Base-by-base conservation (phyloP, 2,797 vertebrate genomes). In the Scarus forsteni region DNA sequence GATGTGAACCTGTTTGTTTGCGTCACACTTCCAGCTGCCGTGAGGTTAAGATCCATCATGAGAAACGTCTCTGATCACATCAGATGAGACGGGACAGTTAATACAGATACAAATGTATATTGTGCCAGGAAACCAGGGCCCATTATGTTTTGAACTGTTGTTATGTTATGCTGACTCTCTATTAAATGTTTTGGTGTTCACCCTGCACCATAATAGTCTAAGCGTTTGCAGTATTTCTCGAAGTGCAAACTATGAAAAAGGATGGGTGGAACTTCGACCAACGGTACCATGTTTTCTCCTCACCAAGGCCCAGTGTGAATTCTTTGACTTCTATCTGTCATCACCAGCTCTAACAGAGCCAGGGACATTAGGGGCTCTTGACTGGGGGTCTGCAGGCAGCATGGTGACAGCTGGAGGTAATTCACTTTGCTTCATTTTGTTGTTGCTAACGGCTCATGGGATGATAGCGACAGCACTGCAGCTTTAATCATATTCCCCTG, bases 351-450 rank as follows among this genome's bases (percentile, higher is more conserved):
- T 75, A 53, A 78, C 81, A 66, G 62, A 53, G 61, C 73, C 73
- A 57, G 57, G 74, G 75, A 83, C 86, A 73, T 79, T 77, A 48
- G 64, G 15, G 81, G 63, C 70, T 82, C 86, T 86, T 74, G 84
- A 77, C 87, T 81, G 60, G 6, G 56, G 84, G 75, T 79, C 88
- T 87, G 71, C 77, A 40, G 91, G 91, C 89, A 75, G 75, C 75
- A 66, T 18, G 38, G 79, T 82, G 86, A 91, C 90, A 91, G 89
- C 85, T 89, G 87, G 69, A 87, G 88, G 88, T 88, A 87, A 92
- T 92, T 93, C 89, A 93, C 89, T 93, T 92, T 86, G 84, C 88
- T 81, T 90, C 80, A 89, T 92, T 93, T 85, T 85, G 79, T 81
- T 71, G 56, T 85, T 86, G 87, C 84, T 90, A 91, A 88, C 83